Conservation (phyloP, 2,888 invertebrate genomes). For the Mesorhabditis belari region DNA sequence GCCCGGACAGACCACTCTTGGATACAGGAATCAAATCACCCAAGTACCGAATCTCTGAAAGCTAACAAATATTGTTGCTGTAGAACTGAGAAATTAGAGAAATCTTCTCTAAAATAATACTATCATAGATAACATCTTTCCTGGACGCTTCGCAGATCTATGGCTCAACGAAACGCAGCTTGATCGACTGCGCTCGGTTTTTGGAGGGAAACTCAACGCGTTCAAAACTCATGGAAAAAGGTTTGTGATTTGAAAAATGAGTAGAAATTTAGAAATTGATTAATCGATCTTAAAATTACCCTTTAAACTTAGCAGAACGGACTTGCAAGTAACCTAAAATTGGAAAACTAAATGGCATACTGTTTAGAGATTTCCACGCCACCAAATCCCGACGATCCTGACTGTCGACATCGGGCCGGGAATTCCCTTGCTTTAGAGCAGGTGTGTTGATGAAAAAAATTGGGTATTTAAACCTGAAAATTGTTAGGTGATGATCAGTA, state of each 20-base stretch:
- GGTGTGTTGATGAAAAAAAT: slow-evolving; percentile 7
- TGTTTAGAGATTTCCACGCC: slow-evolving; percentile 23
- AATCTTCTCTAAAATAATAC: no score
- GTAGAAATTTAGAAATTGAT: no score
- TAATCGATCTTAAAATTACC: no score
- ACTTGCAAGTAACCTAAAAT: neutral
- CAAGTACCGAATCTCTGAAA: slow-evolving; percentile 21
- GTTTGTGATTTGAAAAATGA: neutral
- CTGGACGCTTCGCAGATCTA: slow-evolving; percentile 50
- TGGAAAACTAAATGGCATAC: no score
- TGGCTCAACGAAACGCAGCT: slow-evolving; percentile 49
- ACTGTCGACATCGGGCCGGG: slow-evolving; percentile 27
- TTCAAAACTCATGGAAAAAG: slow-evolving; percentile 11
- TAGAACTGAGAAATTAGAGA: no score
- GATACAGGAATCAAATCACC: slow-evolving; percentile 65
- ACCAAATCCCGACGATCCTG: slow-evolving; percentile 63
- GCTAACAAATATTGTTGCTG: neutral
- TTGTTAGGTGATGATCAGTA: slow-evolving; percentile 44
- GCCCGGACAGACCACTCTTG: slow-evolving; percentile 65
- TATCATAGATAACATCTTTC: slow-evolving; percentile 65
- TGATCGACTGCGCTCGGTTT: slow-evolving; percentile 35
- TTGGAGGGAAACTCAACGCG: slow-evolving; percentile 42
- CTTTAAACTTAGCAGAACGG: neutral
- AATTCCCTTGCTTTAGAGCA: slow-evolving; percentile 27
- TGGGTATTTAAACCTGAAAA: neutral